phyloP scores from a whole-genome alignment of 2,888 invertebrate species.

The Mesorhabditis spiculigera region DNA sequence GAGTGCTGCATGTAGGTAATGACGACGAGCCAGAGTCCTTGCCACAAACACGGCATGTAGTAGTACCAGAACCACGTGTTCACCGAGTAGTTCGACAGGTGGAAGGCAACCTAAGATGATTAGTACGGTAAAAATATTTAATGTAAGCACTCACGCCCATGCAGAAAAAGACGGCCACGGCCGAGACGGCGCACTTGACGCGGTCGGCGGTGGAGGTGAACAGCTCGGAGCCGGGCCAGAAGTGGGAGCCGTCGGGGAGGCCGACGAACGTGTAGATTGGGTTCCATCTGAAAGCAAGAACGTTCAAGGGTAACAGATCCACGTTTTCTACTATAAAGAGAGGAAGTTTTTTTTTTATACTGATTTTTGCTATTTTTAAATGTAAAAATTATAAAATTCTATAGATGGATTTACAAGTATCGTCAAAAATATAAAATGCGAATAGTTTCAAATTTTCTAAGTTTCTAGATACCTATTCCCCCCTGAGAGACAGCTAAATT shows the following conservation, averaged over 20 bases:
- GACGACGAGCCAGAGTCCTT: constrained; percentile 46
- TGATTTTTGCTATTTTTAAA: neutral
- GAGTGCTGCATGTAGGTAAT: constrained; percentile 52
- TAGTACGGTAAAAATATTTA: neutral
- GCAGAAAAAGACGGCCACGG: constrained; percentile 35
- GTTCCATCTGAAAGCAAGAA: constrained; percentile 43
- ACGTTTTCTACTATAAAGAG: too few species aligned
- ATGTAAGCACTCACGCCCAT: constrained; percentile 5
- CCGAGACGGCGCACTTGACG: constrained; percentile 49
- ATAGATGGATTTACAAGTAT: neutral
- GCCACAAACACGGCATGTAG: constrained; percentile 47
- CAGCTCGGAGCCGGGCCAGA: constrained; percentile 51
- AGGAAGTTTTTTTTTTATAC: neutral
- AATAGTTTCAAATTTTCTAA: neutral
- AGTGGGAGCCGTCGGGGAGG: constrained; percentile 56
- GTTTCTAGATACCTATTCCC: too few species aligned
- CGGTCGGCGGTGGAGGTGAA: constrained; percentile 50
- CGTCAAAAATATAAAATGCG: neutral
- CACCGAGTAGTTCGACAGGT: constrained; percentile 30
- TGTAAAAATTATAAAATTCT: neutral
- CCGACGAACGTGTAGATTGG: constrained; percentile 55
- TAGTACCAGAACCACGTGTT: constrained; percentile 47
- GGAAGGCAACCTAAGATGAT: constrained; percentile 27
- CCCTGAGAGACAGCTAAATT: too few species aligned
- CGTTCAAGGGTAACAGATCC: neutral